Base-by-base conservation (phyloP, 2,113 vertebrate species). In the Colinus virginianus region DNA sequence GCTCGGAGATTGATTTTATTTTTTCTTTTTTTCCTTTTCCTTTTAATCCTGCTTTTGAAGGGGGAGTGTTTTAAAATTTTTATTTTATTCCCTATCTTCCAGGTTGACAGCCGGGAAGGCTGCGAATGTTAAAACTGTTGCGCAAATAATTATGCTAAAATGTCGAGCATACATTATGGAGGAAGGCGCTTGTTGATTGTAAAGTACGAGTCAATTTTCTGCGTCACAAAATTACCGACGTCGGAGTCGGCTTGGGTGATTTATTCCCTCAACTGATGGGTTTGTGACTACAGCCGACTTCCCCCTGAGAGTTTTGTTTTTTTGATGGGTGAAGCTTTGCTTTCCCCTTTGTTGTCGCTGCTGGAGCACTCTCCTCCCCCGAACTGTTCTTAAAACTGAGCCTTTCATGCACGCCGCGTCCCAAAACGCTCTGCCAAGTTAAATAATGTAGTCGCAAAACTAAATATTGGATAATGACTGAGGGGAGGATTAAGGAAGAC, bases 81-180 rank as follows among this genome's bases (percentile, higher is more conserved):
- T 40, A 51, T 70, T 82, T 64, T 64, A 87, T 74, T 25, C 88
- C 61, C 7, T 62, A 77, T 15, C 91, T 85, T 86, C 66, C 95
- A 87, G 68, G 95, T 93, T 97, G 97, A 96, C 94, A 97, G 92
- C 90, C 87, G 20, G 68, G 74, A 90, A 90, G 89, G 84, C 87
- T 95, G 89, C 72, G 66, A 88, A 92, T 68, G 53, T 95, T 96
- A 87, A 95, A 96, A 96, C 61, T 34, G 96, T 96, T 94, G 84
- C 19, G 2, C 92, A 95, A 96, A 97, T 97, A 97, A 98, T 97
- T 94, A 97, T 58, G 93, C 94, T 95, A 96, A 97, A 97, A 95
- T 21, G 69, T 93, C 36, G 48, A 95, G 96, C 91, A 92, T 91
- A 92, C 97, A 88, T 97, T 95, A 97, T 63, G 49, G 51, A 92